These are phyloP conservation scores for Riparia riparia DNA, from an alignment of 2,113 vertebrate species.

Conservation along the genomic window DNA sequence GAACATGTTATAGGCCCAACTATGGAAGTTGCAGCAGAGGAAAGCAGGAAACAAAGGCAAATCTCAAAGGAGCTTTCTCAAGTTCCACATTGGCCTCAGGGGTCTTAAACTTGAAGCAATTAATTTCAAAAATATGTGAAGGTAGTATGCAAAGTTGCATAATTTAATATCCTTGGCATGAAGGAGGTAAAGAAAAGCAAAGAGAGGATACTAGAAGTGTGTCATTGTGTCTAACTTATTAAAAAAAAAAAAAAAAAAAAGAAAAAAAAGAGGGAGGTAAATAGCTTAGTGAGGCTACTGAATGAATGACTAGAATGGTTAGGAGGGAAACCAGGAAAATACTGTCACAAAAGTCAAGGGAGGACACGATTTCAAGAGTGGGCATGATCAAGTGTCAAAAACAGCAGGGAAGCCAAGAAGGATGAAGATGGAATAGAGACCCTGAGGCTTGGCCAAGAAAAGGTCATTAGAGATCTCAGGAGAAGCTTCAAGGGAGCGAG, in stretches of 20 bases:
- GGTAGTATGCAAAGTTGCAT: not conserved
- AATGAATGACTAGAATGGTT: constrained; percentile 17
- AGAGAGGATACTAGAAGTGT: not conserved
- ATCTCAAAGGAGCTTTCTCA: not conserved
- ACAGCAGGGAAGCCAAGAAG: constrained; percentile 62
- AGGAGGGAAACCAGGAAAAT: constrained; percentile 30
- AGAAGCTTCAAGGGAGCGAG: constrained; percentile 12
- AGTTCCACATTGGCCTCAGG: not conserved
- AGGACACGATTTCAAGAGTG: constrained; percentile 63
- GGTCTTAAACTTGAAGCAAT: not conserved
- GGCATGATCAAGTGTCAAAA: constrained; percentile 70
- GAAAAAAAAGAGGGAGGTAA: not conserved
- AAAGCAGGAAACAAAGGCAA: not conserved
- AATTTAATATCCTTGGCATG: not conserved
- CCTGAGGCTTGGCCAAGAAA: constrained; percentile 54
- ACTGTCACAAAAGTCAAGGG: constrained; percentile 48
- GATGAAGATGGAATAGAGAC: constrained; percentile 64
- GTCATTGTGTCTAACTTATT: not conserved
- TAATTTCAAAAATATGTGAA: not conserved
- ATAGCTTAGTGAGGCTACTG: not conserved
- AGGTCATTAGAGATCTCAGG: constrained; percentile 29
- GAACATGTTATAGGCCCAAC: not conserved
- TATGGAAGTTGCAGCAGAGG: not conserved
- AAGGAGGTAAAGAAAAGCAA: not conserved
- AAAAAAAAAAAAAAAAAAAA: not conserved